Percentiles rank a stretch among this genome's conserved stretches.
Conservation (phyloP, 2,113 vertebrate species). For the Oryctolagus cuniculus region mOryCun1.1 NC_091436.1:6983501-6984000, state of each 20-base stretch:
- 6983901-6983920: constrained; percentile 71
- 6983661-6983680: not conserved
- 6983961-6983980: constrained; percentile 48
- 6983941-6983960: constrained; percentile 47
- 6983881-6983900: constrained; percentile 72
- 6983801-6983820: fast-evolving
- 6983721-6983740: no score
- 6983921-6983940: constrained; percentile 72
- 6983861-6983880: not conserved
- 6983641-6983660: not conserved
- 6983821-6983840: not conserved
- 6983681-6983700: not conserved
- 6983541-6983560: fast-evolving
- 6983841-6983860: not conserved
- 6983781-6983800: not conserved
- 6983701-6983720: not conserved
- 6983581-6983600: fast-evolving
- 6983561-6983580: not conserved
- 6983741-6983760: not conserved
- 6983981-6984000: constrained; percentile 42
- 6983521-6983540: fast-evolving
- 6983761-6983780: fast-evolving
- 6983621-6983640: not conserved
- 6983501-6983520: not conserved
- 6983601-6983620: not conserved